Conservation (phyloP, 2,113 vertebrate genomes). For the Chloebia gouldiae region DNA sequence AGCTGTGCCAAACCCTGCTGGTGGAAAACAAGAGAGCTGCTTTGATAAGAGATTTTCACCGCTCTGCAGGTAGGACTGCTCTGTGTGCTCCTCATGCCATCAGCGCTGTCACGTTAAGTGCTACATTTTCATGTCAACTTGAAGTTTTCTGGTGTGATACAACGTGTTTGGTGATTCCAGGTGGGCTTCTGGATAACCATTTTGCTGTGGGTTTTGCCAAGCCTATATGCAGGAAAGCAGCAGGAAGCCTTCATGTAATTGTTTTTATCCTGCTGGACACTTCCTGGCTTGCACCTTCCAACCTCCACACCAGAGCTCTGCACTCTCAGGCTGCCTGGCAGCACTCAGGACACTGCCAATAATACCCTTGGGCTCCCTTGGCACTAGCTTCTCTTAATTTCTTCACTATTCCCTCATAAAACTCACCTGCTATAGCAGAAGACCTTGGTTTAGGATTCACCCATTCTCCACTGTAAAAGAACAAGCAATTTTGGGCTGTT, state of each 20-base stretch:
- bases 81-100: neutral
- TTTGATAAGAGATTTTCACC: neutral
- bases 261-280: neutral
- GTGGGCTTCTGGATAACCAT: neutral
- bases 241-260: neutral
- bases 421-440: neutral
- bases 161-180: fast-evolving
- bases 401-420: neutral
- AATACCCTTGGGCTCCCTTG: neutral
- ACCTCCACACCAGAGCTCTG: neutral
- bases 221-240: neutral
- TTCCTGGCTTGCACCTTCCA: neutral
- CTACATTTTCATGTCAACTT: neutral
- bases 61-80: neutral
- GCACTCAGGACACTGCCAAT: neutral
- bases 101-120: neutral
- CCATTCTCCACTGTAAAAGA: neutral
- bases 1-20: neutral
- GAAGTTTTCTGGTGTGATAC: neutral
- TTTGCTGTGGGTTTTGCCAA: neutral
- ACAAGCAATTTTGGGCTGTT: fast-evolving
- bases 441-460: neutral
- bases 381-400: neutral
- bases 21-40: neutral
- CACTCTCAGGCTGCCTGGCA: neutral